These are phyloP conservation scores for Malaclemys terrapin DNA, from an alignment of 2,113 vertebrate genomes.

Conservation along the genomic window DNA sequence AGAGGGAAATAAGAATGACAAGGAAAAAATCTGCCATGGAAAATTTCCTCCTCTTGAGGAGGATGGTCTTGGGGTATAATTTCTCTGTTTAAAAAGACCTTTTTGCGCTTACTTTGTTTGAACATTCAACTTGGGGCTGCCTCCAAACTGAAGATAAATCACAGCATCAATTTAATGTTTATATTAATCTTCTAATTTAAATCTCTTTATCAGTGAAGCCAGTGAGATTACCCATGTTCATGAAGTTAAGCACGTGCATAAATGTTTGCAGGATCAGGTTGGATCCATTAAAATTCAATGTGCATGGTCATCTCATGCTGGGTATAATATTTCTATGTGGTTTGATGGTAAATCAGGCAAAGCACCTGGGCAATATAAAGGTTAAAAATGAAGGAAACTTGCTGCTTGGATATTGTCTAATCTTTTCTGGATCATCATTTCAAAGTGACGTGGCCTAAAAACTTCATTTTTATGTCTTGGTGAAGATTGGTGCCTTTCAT, in stretches of 20 bases:
- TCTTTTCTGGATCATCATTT: background rate
- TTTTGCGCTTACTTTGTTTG: background rate
- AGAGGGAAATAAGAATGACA: background rate
- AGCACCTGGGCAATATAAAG: background rate
- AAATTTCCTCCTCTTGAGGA: background rate
- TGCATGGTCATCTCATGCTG: background rate
- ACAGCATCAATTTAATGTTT: background rate
- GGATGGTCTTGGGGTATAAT: background rate
- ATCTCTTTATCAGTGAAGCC: background rate
- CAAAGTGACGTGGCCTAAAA: background rate
- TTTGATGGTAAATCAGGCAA: background rate
- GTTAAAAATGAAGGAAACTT: background rate
- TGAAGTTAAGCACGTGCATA: background rate
- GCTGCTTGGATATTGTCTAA: background rate
- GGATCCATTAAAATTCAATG: background rate
- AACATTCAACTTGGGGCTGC: background rate
- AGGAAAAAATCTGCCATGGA: background rate
- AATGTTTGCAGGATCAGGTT: background rate
- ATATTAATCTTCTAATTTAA: background rate
- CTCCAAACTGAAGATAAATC: rapidly evolving
- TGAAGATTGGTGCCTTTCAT: background rate
- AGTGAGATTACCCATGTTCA: background rate
- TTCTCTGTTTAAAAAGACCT: background rate
- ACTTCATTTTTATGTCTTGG: background rate
- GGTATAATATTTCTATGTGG: background rate